Percentiles rank a stretch among this genome's conserved stretches.
These are phyloP conservation scores for Globodera rostochiensis DNA, from an alignment of 1,140 invertebrate genomes.

Conservation along the genomic window DNA sequence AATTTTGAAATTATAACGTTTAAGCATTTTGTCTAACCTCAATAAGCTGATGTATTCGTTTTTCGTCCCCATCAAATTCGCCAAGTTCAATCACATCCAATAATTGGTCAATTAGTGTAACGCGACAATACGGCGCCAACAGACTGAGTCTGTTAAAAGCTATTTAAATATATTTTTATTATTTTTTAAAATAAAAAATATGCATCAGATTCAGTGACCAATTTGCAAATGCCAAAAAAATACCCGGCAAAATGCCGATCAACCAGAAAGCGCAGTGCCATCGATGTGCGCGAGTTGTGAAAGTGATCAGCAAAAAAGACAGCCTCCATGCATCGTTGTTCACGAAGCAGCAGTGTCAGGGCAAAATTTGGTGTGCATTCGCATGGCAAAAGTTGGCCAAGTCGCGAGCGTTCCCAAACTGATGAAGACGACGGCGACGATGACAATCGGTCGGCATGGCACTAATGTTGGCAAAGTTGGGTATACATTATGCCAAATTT, in stretches of 20 bases:
- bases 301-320: constrained; percentile 24
- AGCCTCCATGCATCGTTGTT: constrained; percentile 16
- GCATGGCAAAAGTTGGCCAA: constrained; percentile 15
- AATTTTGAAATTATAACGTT: background rate
- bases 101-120: constrained; percentile 3
- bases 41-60: background rate
- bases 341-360: constrained; percentile 10
- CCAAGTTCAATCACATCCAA: constrained; percentile 14
- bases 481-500: no score
- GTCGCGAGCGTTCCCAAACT: background rate
- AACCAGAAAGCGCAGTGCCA: constrained; percentile 15
- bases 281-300: constrained; percentile 9
- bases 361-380: constrained; percentile 17
- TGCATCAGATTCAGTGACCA: no score
- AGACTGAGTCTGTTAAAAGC: constrained; percentile 6
- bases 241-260: constrained; percentile 4
- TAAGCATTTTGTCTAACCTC: background rate
- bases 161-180: background rate
- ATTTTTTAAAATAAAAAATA: background rate
- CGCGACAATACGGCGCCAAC: constrained; percentile 12
- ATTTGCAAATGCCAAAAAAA: no score
- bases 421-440: background rate
- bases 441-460: background rate
- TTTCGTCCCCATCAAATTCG: background rate
- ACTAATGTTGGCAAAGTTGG: background rate